A percentile compares a stretch with the other conserved stretches of the same genome.
These are phyloP conservation scores for Odocoileus virginianus DNA, from an alignment of 2,113 vertebrate genomes.

Conservation along the genomic window DNA sequence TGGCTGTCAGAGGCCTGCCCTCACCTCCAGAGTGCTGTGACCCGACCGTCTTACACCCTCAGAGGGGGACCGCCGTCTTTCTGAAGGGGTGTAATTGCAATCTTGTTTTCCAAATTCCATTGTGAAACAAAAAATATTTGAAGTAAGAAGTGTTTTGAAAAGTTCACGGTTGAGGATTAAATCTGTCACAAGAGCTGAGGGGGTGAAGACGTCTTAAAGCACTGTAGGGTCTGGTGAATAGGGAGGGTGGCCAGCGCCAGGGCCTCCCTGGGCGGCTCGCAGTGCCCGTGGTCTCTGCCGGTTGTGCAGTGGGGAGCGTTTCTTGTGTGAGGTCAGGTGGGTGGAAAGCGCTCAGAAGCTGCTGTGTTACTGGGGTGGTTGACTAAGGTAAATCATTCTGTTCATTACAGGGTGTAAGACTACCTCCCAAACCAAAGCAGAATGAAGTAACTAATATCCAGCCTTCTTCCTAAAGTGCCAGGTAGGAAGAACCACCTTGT, in stretches of 20 bases:
- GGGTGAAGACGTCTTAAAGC: background rate
- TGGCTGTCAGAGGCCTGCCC: background rate
- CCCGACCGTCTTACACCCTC: background rate
- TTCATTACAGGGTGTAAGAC: slow-evolving; percentile 84
- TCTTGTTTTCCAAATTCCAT: background rate
- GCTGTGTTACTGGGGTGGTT: no score
- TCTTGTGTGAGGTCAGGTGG: accelerated
- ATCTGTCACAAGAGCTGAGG: accelerated
- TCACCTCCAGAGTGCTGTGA: accelerated
- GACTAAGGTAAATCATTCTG: background rate
- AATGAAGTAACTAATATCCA: slow-evolving; percentile 82
- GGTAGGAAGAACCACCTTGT: slow-evolving; percentile 78
- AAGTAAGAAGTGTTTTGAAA: background rate
- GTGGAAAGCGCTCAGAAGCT: background rate
- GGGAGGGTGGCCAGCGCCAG: background rate
- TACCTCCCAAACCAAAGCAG: slow-evolving; percentile 91
- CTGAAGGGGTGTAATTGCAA: accelerated
- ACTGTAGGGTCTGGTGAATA: background rate
- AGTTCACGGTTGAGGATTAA: background rate
- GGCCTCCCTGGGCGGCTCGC: background rate
- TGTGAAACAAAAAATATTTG: background rate
- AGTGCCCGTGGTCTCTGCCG: background rate
- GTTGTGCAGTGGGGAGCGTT: accelerated
- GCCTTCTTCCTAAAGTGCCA: slow-evolving; percentile 90
- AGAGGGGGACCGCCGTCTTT: accelerated